Evolutionary conservation across 30 jellyfish, hydroid and myxozoan species (phyloP).

Genomic region (Catostylus mosaicus): DNA sequence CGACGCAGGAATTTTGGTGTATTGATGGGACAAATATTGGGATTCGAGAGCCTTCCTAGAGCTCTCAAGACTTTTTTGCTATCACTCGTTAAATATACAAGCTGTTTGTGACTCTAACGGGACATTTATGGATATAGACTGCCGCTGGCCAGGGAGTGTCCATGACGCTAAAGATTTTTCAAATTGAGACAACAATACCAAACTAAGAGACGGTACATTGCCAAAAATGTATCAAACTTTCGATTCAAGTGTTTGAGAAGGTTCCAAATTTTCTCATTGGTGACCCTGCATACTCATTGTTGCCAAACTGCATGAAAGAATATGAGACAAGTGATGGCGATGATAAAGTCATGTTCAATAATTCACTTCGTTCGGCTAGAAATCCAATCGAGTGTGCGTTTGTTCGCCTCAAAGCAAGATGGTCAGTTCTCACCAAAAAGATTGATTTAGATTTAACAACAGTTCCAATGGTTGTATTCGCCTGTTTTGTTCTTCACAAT

Average conservation of each 20-base stretch:
- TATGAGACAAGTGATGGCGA: constrained; percentile 45
- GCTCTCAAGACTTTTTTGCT: constrained; percentile 38
- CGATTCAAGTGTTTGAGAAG: constrained; percentile 17
- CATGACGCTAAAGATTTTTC: constrained; percentile 80
- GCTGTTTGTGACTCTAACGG: constrained; percentile 83
- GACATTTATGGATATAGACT: constrained; percentile 73
- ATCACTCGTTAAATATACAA: constrained; percentile 47
- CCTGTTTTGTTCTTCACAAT: constrained; percentile 81
- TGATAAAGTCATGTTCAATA: constrained; percentile 67
- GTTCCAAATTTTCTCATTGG: constrained; percentile 74
- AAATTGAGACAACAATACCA: constrained; percentile 23
- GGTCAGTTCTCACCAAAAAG: constrained; percentile 60
- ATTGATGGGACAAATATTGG: constrained; percentile 67
- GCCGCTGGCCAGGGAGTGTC: constrained; percentile 77
- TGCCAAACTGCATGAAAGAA: constrained; percentile 75
- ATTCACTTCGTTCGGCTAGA: constrained; percentile 65
- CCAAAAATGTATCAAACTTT: constrained; percentile 20
- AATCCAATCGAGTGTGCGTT: constrained; percentile 87
- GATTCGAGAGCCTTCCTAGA: constrained; percentile 5
- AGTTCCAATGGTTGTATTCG: constrained; percentile 55
- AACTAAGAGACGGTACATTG: constrained; percentile 25
- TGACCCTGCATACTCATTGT: constrained; percentile 79
- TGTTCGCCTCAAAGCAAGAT: constrained; percentile 79
- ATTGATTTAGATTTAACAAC: constrained; percentile 46
- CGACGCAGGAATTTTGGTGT: constrained; percentile 70